Evolutionary conservation across 2,113 vertebrate genomes (phyloP), one percentile per base, ranked within the genome.

Genomic region (Genyomyrus donnyi): DNA sequence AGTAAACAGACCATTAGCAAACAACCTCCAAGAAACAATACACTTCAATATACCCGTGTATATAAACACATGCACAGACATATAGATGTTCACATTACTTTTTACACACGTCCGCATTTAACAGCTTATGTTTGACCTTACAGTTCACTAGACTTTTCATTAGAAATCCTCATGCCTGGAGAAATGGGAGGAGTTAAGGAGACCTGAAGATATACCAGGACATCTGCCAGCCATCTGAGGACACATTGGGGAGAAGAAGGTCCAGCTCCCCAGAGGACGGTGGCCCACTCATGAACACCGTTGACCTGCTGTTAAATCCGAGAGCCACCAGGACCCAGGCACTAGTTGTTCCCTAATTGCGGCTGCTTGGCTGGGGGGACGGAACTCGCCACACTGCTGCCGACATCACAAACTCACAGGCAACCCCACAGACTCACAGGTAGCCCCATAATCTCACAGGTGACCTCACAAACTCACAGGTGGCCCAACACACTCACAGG

Each of bases 151-250:
- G 35, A 42, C 19, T 46, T 48, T 85, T 77, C 70, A 77, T 77
- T 50, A 86, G 45, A 27, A 10, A 49, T 50, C 24, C 45, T 50
- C 24, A 86, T 4, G 13, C 7, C 21, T 49, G 46, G 17, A 49
- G 24, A 86, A 48, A 27, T 27, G 24, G 83, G 84, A 24, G 46
- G 45, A 50, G n/a, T 8, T 24, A 1, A n/a, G 84, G 9, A 27
- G 84, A 27, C 46, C 84, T 49, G 17, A 13, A 27, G 45, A n/a
- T 46, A n/a, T 46, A 86, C 84, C 45, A 31, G 48, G 84, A 86
- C 84, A 86, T 86, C 84, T 86, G 84, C 84, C 45, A n/a, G 45
- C 84, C 84, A 86, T 27, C 84, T 86, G 84, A 27, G 45, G 84
- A 86, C 24, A 50, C 84, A 15, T 6, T 27, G 45, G 35, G 15